Conservation (phyloP, 1,140 invertebrate genomes). For the Drosophila saltans region DNA sequence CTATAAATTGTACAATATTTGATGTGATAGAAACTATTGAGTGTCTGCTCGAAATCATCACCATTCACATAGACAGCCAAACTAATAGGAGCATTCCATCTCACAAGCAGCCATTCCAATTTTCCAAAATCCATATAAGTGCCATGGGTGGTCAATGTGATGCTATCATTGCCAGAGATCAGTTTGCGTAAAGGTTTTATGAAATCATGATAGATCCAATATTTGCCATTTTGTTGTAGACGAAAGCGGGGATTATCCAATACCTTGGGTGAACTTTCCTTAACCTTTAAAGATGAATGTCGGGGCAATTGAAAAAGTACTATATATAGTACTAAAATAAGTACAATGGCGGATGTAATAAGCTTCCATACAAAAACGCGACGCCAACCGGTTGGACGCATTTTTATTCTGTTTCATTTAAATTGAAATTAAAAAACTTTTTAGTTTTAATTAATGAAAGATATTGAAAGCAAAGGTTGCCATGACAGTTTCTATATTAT, state of each 20-base stretch:
- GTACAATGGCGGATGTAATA: background rate
- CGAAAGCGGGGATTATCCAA: conserved; percentile 11
- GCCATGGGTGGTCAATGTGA: conserved; percentile 44
- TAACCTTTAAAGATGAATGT: background rate
- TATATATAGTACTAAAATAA: background rate
- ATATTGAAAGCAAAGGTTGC: too few relatives aligned
- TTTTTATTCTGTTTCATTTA: background rate
- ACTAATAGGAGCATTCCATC: conserved; percentile 49
- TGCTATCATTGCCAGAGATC: conserved; percentile 1
- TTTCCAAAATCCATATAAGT: conserved; percentile 26
- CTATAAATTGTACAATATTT: conserved; percentile 25
- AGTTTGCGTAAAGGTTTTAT: background rate
- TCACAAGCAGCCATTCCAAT: conserved; percentile 23
- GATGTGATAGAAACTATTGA: conserved; percentile 20
- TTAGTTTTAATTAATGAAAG: too few relatives aligned
- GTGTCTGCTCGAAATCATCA: conserved; percentile 19
- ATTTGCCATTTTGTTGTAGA: conserved; percentile 46
- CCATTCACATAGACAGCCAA: conserved; percentile 33
- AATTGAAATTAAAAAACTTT: too few relatives aligned
- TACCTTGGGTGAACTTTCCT: too few relatives aligned
- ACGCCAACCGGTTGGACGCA: conserved; percentile 6
- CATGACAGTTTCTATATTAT: too few relatives aligned
- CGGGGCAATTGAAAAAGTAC: background rate
- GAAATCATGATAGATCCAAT: conserved; percentile 44
- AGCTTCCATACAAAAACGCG: background rate